These are phyloP conservation scores for Hydrochoerus hydrochaeris DNA, from an alignment of 2,113 vertebrate genomes.

Conservation along the genomic window DNA sequence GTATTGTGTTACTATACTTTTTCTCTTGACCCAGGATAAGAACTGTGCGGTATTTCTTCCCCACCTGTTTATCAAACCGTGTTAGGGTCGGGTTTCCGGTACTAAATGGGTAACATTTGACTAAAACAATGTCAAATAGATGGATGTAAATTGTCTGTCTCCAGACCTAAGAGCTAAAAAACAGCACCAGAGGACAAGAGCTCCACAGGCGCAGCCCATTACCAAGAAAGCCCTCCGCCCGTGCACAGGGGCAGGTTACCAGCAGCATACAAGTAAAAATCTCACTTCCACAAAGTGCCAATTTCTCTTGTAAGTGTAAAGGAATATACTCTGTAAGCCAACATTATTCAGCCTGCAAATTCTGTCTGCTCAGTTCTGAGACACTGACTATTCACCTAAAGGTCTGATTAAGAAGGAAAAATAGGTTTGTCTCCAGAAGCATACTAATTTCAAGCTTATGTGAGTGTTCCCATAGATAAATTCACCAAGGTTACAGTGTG, in stretches of 20 bases:
- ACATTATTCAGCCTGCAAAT: slow-evolving; percentile 65
- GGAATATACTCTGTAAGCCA: slow-evolving; percentile 11
- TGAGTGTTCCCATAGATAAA: slow-evolving; percentile 77
- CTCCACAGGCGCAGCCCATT: slow-evolving; percentile 54
- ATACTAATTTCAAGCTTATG: slow-evolving; percentile 76
- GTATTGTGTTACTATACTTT: background rate
- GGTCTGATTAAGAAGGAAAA: slow-evolving; percentile 71
- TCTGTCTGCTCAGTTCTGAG: slow-evolving; percentile 63
- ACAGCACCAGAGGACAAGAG: background rate
- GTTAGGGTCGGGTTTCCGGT: slow-evolving; percentile 43
- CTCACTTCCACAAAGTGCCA: slow-evolving; percentile 62
- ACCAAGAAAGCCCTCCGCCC: slow-evolving; percentile 38
- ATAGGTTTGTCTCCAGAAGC: slow-evolving; percentile 55
- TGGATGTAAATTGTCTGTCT: slow-evolving; percentile 68
- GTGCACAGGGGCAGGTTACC: background rate
- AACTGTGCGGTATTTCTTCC: slow-evolving; percentile 45
- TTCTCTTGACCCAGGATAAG: slow-evolving; percentile 26
- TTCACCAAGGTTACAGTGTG: slow-evolving; percentile 74
- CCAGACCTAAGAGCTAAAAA: slow-evolving; percentile 50
- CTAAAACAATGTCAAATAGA: slow-evolving; percentile 62
- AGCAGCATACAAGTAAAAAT: background rate
- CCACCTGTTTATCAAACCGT: slow-evolving; percentile 65
- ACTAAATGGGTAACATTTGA: slow-evolving; percentile 36
- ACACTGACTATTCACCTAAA: slow-evolving; percentile 54
- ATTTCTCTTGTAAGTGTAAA: slow-evolving; percentile 53